A percentile compares a stretch with the other conserved stretches of the same genome.
phyloP scores from a whole-genome alignment of 1,140 invertebrate species.

The Papilio polytes region DNA sequence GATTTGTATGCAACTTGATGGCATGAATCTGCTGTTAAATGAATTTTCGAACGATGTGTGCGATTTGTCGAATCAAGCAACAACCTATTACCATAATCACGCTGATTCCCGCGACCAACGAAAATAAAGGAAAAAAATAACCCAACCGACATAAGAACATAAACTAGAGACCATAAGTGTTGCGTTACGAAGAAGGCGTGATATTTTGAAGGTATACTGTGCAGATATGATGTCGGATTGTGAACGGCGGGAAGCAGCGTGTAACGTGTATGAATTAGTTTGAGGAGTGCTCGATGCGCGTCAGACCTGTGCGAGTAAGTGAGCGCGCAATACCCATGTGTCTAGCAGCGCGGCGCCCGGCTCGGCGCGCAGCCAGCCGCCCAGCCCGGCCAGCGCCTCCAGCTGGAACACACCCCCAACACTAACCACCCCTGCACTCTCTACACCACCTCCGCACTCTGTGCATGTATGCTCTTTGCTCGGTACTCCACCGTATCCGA shows the following conservation, averaged over 20 bases:
- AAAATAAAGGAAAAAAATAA: too few species aligned
- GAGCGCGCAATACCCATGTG: conserved; percentile 84
- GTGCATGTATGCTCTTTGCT: not conserved
- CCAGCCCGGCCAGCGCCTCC: conserved; percentile 80
- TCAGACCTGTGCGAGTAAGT: conserved; percentile 82
- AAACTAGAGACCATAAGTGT: not conserved
- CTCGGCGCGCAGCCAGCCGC: conserved; percentile 74
- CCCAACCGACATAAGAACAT: not conserved
- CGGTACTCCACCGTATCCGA: not conserved
- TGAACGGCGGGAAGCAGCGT: conserved; percentile 31
- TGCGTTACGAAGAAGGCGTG: not conserved
- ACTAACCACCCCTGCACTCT: conserved; percentile 30
- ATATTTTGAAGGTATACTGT: not conserved
- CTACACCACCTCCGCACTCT: conserved; percentile 29
- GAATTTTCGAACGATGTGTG: not conserved
- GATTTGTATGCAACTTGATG: conserved; percentile 25
- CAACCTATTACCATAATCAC: conserved; percentile 31
- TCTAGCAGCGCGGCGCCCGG: conserved; percentile 78
- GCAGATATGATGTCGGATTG: not conserved
- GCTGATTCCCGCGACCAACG: not conserved
- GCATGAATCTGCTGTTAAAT: conserved; percentile 14
- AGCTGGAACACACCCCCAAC: conserved; percentile 76
- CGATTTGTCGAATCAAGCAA: conserved; percentile 31
- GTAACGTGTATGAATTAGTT: conserved; percentile 12
- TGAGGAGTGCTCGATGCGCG: conserved; percentile 56